phyloP scores from a whole-genome alignment of 1,140 invertebrate species.

The Galendromus occidentalis region DNA sequence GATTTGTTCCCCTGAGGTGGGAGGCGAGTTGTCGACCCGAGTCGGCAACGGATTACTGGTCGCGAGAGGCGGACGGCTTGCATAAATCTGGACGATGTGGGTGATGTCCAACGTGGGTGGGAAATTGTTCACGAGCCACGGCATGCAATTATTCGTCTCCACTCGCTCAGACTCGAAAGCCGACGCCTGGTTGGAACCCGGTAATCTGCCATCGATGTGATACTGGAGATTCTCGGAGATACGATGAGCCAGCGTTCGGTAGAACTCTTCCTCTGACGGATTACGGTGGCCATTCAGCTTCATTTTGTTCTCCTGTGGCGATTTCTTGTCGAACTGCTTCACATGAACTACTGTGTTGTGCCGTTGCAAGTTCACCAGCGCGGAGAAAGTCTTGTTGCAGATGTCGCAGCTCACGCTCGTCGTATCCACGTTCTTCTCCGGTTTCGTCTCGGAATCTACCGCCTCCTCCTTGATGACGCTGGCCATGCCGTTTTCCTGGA shows the following conservation, averaged over 20 bases:
- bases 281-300: neutral
- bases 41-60: neutral
- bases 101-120: neutral
- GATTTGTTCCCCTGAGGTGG: neutral
- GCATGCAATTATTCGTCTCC: slow-evolving; percentile 7
- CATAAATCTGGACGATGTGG: slow-evolving; percentile 8
- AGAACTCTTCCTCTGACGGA: slow-evolving; percentile 34
- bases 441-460: neutral
- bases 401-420: neutral
- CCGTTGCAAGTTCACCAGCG: neutral
- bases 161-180: slow-evolving; percentile 8
- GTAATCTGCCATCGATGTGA: slow-evolving; percentile 39
- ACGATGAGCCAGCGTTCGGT: slow-evolving; percentile 37
- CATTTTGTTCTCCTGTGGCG: neutral
- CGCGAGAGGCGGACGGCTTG: neutral
- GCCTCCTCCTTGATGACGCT: neutral
- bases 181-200: slow-evolving; percentile 21
- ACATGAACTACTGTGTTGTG: slow-evolving; percentile 5
- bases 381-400: neutral
- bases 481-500: neutral
- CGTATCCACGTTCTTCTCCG: neutral
- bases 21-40: neutral
- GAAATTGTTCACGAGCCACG: slow-evolving; percentile 9
- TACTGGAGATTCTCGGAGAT: slow-evolving; percentile 41
- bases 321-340: neutral